Evolutionary conservation across 1,140 invertebrate genomes (phyloP), one percentile per base, ranked within the genome.

Genomic region (Pemphigus obesinymphae): DNA sequence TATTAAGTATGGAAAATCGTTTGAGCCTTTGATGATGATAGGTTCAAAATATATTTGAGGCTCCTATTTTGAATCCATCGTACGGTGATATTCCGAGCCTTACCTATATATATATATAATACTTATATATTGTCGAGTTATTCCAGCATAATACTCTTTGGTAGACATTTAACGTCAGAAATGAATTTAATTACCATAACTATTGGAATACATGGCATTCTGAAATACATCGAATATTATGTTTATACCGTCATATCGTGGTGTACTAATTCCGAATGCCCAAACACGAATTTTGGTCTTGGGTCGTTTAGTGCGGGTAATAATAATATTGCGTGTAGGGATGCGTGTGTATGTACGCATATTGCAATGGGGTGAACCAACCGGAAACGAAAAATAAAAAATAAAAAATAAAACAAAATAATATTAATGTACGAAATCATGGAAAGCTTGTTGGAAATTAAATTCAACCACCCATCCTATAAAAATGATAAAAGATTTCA

Each of bases 371-470:
- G 63, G 31, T 40, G 26, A 40, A 40, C 34, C 20, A n/a, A 40
- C 31, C 34, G 63, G 34, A 68, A 68, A 68, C 63, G 23, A 68
- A 68, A 58, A 68, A 40, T 40, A 43, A 70, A n/a, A 70, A 43
- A n/a, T n/a, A n/a, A n/a, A n/a, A n/a, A n/a, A n/a, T n/a, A n/a
- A n/a, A n/a, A n/a, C n/a, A n/a, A n/a, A n/a, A n/a, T n/a, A n/a
- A n/a, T n/a, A n/a, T n/a, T n/a, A n/a, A n/a, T 43, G 66, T 70
- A 43, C 37, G 10, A 43, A 68, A 70, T 70, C 37, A 43, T 29
- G 37, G 34, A 43, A 70, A 43, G 34, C n/a, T 70, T 17, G 66
- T 5, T 43, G 34, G 5, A 70, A 70, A 70, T 70, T 70, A 23
- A 70, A 43, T 70, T 70, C 63, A n/a, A 37, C 34, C 63, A 53